phyloP scores from a whole-genome alignment of 2,888 invertebrate genomes.

The Lochmaea capreae region DNA sequence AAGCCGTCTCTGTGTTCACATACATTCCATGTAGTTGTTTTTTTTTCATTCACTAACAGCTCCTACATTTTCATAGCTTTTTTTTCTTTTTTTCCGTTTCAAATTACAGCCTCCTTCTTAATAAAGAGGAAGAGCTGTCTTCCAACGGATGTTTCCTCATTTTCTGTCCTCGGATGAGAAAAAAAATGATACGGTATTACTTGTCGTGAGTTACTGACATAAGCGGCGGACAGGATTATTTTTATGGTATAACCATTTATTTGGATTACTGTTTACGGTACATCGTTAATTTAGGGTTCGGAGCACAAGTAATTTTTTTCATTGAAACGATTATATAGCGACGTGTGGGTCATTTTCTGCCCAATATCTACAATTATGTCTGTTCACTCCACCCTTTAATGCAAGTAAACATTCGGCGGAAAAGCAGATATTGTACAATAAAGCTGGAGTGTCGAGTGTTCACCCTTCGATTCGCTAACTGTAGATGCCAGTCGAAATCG shows the following conservation, averaged over 20 bases:
- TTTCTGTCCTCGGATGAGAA: not conserved
- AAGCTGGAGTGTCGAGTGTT: no score
- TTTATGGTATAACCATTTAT: not conserved
- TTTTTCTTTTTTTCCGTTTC: constrained; percentile 14
- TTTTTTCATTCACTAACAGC: constrained; percentile 10
- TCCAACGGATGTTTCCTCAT: constrained; percentile 14
- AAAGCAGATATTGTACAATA: no score
- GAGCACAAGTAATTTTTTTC: no score
- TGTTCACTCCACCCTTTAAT: no score
- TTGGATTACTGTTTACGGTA: not conserved
- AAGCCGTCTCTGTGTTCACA: constrained; percentile 5
- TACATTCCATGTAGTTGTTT: not conserved
- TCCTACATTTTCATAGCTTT: constrained; percentile 8
- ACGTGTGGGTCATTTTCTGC: no score
- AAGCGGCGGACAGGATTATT: not conserved
- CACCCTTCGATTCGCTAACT: no score
- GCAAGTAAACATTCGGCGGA: no score
- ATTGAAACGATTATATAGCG: no score
- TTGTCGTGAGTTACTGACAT: not conserved
- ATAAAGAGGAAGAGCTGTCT: constrained; percentile 13
- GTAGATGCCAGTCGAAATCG: no score
- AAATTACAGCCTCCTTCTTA: constrained; percentile 14
- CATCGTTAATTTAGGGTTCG: no score
- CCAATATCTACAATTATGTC: no score
- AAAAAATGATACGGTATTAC: constrained; percentile 12